Evolutionary conservation across 2,113 vertebrate species (phyloP).

Genomic region (Spermophilus dauricus): DNA sequence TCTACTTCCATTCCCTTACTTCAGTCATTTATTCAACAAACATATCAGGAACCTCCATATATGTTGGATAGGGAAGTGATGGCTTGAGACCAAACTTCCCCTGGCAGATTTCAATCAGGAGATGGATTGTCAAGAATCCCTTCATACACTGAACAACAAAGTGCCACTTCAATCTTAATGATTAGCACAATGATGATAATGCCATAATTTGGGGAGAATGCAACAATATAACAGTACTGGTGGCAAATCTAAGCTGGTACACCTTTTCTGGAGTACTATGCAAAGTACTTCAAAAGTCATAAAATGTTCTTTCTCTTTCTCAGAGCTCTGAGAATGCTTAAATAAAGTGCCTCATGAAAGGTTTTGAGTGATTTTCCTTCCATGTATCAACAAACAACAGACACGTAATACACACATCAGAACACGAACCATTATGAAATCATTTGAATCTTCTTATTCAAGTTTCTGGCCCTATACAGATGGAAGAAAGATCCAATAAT

Average conservation of each 20-base stretch:
- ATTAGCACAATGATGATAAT: neutral
- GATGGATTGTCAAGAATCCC: neutral
- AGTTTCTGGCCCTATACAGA: neutral
- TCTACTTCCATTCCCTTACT: slow-evolving; percentile 16
- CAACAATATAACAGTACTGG: neutral
- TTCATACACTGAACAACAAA: neutral
- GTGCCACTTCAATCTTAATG: neutral
- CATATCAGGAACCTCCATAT: neutral
- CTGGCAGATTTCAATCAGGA: neutral
- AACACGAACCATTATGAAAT: neutral
- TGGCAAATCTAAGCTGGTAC: neutral
- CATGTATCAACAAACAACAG: neutral
- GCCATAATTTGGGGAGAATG: neutral
- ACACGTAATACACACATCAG: neutral
- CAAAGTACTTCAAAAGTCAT: neutral
- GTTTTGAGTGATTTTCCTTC: neutral
- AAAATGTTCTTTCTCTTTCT: neutral
- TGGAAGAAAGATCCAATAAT: neutral
- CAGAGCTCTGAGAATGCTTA: neutral
- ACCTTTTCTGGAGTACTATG: neutral
- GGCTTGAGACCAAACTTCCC: neutral
- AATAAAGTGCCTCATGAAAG: neutral
- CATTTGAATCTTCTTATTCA: neutral
- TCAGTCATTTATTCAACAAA: slow-evolving; percentile 36
- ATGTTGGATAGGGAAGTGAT: neutral